Base-by-base conservation (phyloP, 2,888 invertebrate species). In the Tanytarsus gracilentus region DNA sequence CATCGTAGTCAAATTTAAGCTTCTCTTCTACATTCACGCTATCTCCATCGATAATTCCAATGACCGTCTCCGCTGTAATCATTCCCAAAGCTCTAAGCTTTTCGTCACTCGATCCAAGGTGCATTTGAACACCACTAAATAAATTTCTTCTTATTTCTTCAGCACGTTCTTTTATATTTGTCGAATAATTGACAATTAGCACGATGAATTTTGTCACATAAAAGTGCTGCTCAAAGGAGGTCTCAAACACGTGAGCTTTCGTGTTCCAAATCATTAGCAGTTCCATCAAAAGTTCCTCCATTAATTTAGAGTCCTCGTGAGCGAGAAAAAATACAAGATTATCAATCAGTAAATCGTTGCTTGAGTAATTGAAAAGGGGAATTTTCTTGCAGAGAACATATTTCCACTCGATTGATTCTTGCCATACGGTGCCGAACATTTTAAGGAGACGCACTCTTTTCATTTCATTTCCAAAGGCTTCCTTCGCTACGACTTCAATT, bases 31-130 rank as follows among this genome's bases (percentile, higher is more conserved):
- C 72, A 4, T 25, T 36, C 9, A 30, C 6, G 1, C 74, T 72
- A 8, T 67, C 72, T 2, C 67, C 70, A 64, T 71, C 75, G 65
- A 72, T 72, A 62, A 69, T 76, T 65, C 80, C 79, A 4, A 82
- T 71, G 3, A 85, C 67, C 3, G 84, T 73, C 68, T 88, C 88
- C 0, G 83, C 80, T 0, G 83, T 80, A 25, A 83, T 79, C 87
- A 89, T 89, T 1, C 90, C 90, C 5, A 85, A 75, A 29, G 78
- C 77, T 62, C 87, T 73, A 11, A 85, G 76, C 40, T 79, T 75
- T 26, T 75, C 72, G 26, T 82, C 75, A 0, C 83, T 71, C 0
- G 81, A 79, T 66, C 86, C 82, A 56, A 91, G 72, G 72, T 90
- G 87, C 62, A 79, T 75, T 50, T 60, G 49, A 25, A 33, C 48